These are phyloP conservation scores for Mycogona germanica DNA, from an alignment of 2,888 invertebrate species.

Conservation along the genomic window DNA sequence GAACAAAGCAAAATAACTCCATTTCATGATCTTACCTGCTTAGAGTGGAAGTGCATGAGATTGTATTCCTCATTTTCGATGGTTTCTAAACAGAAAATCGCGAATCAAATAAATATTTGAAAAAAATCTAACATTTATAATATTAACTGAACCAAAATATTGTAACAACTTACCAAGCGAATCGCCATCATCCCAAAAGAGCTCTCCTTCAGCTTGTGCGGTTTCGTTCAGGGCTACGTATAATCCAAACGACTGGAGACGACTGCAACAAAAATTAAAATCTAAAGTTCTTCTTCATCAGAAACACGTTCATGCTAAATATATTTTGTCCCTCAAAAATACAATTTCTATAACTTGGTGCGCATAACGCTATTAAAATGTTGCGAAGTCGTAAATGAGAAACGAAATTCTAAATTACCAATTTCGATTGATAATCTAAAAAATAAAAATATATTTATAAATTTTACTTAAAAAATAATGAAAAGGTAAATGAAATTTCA, in stretches of 20 bases:
- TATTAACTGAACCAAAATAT: no score
- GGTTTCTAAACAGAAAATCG: no score
- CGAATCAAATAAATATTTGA: not conserved
- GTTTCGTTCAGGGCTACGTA: slow-evolving; percentile 45
- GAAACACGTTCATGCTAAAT: no score
- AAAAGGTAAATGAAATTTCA: not conserved
- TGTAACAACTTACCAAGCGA: slow-evolving; percentile 41
- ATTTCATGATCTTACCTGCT: slow-evolving; percentile 1
- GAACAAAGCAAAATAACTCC: no score
- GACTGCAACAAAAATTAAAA: no score
- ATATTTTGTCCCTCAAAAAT: no score
- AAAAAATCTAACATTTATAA: not conserved
- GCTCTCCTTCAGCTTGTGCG: slow-evolving; percentile 45
- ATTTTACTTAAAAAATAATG: not conserved
- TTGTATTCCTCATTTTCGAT: slow-evolving; percentile 3
- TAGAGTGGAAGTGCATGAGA: not conserved
- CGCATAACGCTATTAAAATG: no score
- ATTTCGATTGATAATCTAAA: not conserved
- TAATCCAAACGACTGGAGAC: slow-evolving; percentile 51
- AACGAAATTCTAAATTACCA: no score
- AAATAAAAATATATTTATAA: no score
- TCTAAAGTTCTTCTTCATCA: no score
- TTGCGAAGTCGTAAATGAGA: not conserved
- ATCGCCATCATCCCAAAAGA: slow-evolving; percentile 75
- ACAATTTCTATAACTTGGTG: no score